phyloP scores from a whole-genome alignment of 1,140 invertebrate genomes.

The Eciton burchellii region DNA sequence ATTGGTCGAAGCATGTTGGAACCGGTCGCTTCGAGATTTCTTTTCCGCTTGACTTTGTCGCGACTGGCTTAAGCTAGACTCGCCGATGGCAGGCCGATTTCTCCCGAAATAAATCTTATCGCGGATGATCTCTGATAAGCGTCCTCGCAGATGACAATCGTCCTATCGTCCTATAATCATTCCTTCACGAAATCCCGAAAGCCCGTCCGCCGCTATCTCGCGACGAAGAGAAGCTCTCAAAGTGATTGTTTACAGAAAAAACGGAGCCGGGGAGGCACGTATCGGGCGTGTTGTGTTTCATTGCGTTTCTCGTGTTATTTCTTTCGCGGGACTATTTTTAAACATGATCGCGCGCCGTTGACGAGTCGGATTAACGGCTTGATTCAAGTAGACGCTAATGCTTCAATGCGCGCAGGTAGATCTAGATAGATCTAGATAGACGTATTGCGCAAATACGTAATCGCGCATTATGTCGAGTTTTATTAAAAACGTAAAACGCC shows the following conservation, averaged over 20 bases:
- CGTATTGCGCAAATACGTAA: too few species aligned
- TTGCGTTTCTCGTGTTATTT: background rate
- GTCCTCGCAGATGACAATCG: background rate
- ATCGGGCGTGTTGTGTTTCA: background rate
- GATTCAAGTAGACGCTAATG: too few species aligned
- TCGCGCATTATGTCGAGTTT: too few species aligned
- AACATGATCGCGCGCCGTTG: background rate
- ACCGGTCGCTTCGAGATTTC: background rate
- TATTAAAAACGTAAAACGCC: background rate
- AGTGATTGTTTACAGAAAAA: background rate
- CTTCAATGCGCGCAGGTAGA: too few species aligned
- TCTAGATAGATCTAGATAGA: too few species aligned
- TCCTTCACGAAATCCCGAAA: background rate
- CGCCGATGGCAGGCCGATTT: too few species aligned
- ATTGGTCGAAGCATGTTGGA: slow-evolving; percentile 3
- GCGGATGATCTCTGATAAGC: background rate
- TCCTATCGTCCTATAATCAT: too few species aligned
- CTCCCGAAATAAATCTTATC: background rate
- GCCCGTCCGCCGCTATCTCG: background rate
- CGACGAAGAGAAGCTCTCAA: background rate
- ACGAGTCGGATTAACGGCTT: background rate
- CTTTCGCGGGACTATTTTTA: background rate
- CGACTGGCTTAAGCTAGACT: slow-evolving; percentile 4
- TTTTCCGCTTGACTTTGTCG: background rate
- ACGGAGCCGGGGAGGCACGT: slow-evolving; percentile 22